A percentile compares a stretch with the other conserved stretches of the same genome.
Evolutionary conservation across 2,113 vertebrate genomes (phyloP).

Genomic region (Lampris megalopsis): DNA sequence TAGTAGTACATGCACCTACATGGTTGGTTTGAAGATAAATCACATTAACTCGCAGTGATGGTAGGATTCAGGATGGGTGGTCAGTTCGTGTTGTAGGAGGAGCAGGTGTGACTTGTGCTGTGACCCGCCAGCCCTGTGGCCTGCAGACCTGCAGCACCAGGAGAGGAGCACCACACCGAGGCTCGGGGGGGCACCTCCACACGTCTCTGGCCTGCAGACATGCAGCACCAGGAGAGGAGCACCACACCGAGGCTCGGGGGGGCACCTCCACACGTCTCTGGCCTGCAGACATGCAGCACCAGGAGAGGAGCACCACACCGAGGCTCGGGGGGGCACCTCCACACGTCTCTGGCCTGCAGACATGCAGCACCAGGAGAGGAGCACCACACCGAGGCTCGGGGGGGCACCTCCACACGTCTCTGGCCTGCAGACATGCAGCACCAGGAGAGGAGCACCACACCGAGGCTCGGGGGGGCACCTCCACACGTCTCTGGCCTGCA

Average conservation of each 20-base stretch:
- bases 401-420: neutral
- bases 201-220: too few relatives aligned
- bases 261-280: too few relatives aligned
- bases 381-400: too few relatives aligned
- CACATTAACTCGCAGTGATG: slow-evolving; percentile 9
- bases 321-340: too few relatives aligned
- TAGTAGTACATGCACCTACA: too few relatives aligned
- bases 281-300: too few relatives aligned
- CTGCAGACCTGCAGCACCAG: neutral
- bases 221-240: too few relatives aligned
- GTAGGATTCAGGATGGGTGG: slow-evolving; percentile 13
- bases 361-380: too few relatives aligned
- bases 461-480: neutral
- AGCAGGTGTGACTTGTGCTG: slow-evolving; percentile 55
- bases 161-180: slow-evolving; percentile 32
- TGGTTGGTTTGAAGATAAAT: slow-evolving; percentile 10
- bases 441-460: slow-evolving; percentile 31
- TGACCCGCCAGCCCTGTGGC: neutral
- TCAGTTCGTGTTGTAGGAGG: slow-evolving; percentile 20
- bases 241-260: too few relatives aligned
- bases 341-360: too few relatives aligned
- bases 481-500: too few relatives aligned
- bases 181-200: neutral
- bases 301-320: too few relatives aligned
- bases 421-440: neutral